A percentile compares a stretch with the other conserved stretches of the same genome.
These are phyloP conservation scores for Synergus japonicus DNA, from an alignment of 2,888 invertebrate genomes.

Conservation along the genomic window DNA sequence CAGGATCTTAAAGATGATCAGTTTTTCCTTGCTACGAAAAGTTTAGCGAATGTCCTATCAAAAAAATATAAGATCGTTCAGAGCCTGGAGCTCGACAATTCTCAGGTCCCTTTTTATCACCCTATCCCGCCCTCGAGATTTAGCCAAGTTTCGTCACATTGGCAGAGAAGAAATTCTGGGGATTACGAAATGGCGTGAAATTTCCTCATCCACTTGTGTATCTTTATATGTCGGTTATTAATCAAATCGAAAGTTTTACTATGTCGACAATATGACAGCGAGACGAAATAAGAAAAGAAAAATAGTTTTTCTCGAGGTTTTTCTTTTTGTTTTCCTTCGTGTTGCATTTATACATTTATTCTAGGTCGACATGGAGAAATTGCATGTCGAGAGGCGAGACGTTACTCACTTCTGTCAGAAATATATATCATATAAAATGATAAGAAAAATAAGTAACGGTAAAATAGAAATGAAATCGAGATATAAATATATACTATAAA, in stretches of 20 bases:
- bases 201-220: constrained; percentile 1
- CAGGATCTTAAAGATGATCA: not conserved
- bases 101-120: not conserved
- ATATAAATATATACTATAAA: not conserved
- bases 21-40: not conserved
- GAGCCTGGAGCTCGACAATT: not conserved
- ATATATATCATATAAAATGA: constrained; percentile 35
- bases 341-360: constrained; percentile 27
- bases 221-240: constrained; percentile 1
- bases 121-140: not conserved
- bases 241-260: constrained; percentile 16
- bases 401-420: constrained; percentile 33
- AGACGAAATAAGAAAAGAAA: not conserved
- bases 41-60: not conserved
- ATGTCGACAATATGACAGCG: constrained; percentile 1
- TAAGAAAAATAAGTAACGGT: constrained; percentile 21
- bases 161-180: not conserved
- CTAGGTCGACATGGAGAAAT: constrained; percentile 34
- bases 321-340: not conserved
- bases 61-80: not conserved
- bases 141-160: not conserved
- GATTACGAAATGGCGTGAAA: constrained; percentile 9
- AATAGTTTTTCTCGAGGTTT: not conserved
- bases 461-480: not conserved
- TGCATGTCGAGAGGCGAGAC: constrained; percentile 32